Base-by-base conservation (phyloP, 2,888 invertebrate species). In the Ectobius pallidus region DNA sequence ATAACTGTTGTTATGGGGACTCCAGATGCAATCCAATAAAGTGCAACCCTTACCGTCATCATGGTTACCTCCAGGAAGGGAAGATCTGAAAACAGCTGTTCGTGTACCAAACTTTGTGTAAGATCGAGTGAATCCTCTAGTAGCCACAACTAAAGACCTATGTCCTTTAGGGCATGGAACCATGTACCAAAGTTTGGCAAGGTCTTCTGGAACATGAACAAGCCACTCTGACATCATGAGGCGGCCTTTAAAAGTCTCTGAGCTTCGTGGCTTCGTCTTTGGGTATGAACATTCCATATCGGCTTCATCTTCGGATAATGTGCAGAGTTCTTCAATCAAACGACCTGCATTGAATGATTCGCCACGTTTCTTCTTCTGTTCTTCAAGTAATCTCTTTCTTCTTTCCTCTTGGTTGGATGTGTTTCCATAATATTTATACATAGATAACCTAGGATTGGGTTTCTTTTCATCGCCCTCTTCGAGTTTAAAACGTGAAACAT, bases 201-300 rank as follows among this genome's bases (percentile, higher is more conserved):
- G 87, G 80, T 94, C 91, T 30, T 86, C 85, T 0, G 99, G 99
- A 71, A 92, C 88, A 77, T 97, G 94, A 1, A 92, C 85, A 81
- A 99, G 85, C 97, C 97, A 99, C 83, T 99, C 98, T 0, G 97
- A 97, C 73, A 92, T 80, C 93, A 97, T 97, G 7, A 97, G 83
- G 77, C 89, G 86, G 81, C 88, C 84, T 39, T 79, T 79, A 58
- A 30, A 58, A 3, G 30, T 1, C 0, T n/a, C 30, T 1, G 3
- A 9, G 11, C n/a, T 22, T 18, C n/a, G 22, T 58, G n/a, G 58
- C 18, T 58, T 58, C 2, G 52, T 14, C 52, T 52, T 20, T 2
- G 25, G 11, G 20, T 3, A 52, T 70, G 75, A 75, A 62, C 76
- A 78, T 34, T 77, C 76, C 69, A 77, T 78, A 73, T 79, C 78